Evolutionary conservation across 2,113 vertebrate species (phyloP).

Genomic region (Psilopogon haemacephalus): DNA sequence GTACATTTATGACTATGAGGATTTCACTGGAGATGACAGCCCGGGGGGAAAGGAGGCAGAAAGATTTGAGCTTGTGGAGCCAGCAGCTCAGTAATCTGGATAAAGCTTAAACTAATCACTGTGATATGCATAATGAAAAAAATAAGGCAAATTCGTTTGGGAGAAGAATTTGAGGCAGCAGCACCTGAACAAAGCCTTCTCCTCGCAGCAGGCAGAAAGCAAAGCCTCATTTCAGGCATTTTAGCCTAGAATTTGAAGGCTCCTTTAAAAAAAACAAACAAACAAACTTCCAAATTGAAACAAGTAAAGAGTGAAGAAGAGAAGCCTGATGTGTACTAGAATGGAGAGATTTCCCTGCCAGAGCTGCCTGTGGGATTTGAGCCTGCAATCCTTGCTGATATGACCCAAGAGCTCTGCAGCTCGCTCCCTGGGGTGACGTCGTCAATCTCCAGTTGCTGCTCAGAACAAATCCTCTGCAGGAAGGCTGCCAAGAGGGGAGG

Average conservation of each 20-base stretch:
- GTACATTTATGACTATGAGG: neutral
- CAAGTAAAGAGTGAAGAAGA: neutral
- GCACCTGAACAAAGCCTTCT: neutral
- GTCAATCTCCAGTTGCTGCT: constrained; percentile 30
- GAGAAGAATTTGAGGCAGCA: constrained; percentile 11
- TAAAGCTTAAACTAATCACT: constrained; percentile 49
- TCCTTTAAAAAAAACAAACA: neutral
- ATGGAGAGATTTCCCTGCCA: constrained; percentile 37
- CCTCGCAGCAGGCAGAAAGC: neutral
- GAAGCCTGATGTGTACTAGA: neutral
- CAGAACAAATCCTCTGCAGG: constrained; percentile 32
- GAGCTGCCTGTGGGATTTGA: constrained; percentile 44
- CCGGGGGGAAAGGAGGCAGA: constrained; percentile 9
- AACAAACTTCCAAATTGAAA: neutral
- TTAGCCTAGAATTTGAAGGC: neutral
- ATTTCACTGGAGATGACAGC: constrained; percentile 13
- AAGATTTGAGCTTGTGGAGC: constrained; percentile 13
- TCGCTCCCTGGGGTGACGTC: neutral
- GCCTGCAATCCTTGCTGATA: neutral
- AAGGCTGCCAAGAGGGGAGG: neutral
- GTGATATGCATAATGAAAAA: constrained; percentile 25
- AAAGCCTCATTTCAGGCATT: neutral
- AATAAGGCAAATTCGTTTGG: constrained; percentile 13
- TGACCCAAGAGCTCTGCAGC: constrained; percentile 18
- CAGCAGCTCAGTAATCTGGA: constrained; percentile 45